Base-by-base conservation (phyloP, 2,888 invertebrate species). In the Drosophila greeni region DNA sequence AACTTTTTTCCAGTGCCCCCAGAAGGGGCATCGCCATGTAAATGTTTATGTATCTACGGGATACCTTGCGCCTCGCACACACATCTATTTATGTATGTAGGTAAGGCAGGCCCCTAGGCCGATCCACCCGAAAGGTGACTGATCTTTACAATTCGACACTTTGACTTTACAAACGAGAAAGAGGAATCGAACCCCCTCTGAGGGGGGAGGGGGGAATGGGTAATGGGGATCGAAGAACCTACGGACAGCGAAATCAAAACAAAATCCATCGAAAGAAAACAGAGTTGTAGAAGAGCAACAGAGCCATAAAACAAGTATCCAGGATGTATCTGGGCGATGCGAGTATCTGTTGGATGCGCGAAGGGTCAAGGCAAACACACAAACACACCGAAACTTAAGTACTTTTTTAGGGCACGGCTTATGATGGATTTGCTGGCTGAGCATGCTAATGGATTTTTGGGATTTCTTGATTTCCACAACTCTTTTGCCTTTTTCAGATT, bases 71-170 rank as follows among this genome's bases (percentile, higher is more conserved):
- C 16, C 26, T 16, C 45, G 18, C 45, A 64, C 62, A 64, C 39
- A 31, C 49, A 62, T 51, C 39, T 55, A 56, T 60, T 43, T 61
- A 61, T 47, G 47, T 54, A 52, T 51, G 29, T 49, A 29, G 37
- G 29, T 20, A 34, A 14, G 54, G 62, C 16, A 56, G 43, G 51
- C 54, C 73, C 58, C 70, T 80, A 77, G 81, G 68, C 68, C 40
- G 23, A 61, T 61, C 49, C 60, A 81, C 64, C 64, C 73, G 53
- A 81, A 71, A 82, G 81, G 81, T 82, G 81, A 83, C 66, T 82
- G 81, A 82, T 83, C 81, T 82, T 72, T 76, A 81, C 81, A 82
- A 83, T 83, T 83, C 83, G 81, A 81, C 81, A 81, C 81, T 81
- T 81, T 73, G 81, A 78, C 83, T 80, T 70, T 65, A 70, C 77